phyloP scores from a whole-genome alignment of 2,888 invertebrate genomes.

The Lampropteryx suffumata region DNA sequence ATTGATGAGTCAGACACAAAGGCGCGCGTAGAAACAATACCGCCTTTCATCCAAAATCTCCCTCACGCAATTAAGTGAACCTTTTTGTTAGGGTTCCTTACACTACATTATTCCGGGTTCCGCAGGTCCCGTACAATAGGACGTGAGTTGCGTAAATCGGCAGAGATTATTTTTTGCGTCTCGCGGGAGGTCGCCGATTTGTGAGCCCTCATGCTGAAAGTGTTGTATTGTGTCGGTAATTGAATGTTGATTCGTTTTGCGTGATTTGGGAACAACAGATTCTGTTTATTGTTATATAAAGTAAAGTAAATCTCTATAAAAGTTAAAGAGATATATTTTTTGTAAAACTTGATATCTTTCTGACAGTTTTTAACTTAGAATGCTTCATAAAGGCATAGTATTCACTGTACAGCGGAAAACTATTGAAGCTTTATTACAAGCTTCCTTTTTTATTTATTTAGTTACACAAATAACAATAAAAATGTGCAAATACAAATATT shows the following conservation, averaged over 20 bases:
- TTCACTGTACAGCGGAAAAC: too few species aligned
- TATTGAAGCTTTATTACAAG: too few species aligned
- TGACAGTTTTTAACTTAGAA: too few species aligned
- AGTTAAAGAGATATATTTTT: too few species aligned
- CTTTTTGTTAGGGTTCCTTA: slow-evolving; percentile 72
- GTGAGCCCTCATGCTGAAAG: slow-evolving; percentile 62
- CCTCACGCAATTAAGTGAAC: slow-evolving; percentile 77
- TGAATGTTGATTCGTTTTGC: slow-evolving; percentile 42
- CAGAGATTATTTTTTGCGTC: slow-evolving; percentile 69
- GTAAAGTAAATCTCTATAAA: too few species aligned
- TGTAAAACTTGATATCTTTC: too few species aligned
- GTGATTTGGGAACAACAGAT: slow-evolving; percentile 2
- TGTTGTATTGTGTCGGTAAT: slow-evolving; percentile 60
- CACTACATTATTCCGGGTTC: slow-evolving; percentile 70
- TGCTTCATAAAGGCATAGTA: too few species aligned
- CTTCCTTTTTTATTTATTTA: neutral
- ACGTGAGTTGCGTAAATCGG: slow-evolving; percentile 78
- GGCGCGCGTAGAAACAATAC: slow-evolving; percentile 73
- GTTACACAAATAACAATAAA: too few species aligned
- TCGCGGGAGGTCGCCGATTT: slow-evolving; percentile 57
- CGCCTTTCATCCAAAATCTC: slow-evolving; percentile 60
- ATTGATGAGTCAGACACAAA: slow-evolving; percentile 79
- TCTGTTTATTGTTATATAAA: neutral
- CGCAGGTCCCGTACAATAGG: slow-evolving; percentile 70
- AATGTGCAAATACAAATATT: too few species aligned